phyloP scores from a whole-genome alignment of 2,888 invertebrate genomes.

The Mimumesa dahlbomi region DNA sequence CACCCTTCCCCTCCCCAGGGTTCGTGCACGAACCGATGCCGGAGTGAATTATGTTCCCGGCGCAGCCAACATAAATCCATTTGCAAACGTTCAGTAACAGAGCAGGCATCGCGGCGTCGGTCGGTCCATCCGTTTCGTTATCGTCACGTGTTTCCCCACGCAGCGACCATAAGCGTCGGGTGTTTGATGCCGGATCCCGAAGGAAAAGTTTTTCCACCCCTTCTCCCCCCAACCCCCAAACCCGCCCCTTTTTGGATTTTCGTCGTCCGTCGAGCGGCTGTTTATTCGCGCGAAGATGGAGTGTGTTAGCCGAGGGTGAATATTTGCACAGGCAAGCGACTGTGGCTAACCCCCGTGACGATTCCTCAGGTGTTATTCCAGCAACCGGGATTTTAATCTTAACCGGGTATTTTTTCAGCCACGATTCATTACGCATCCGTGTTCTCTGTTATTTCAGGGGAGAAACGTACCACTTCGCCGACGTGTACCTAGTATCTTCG shows the following conservation, averaged over 20 bases:
- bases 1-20: too few relatives aligned
- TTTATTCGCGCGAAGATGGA: not conserved
- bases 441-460: too few relatives aligned
- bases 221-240: too few relatives aligned
- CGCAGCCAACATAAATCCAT: conserved; percentile 67
- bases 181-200: not conserved
- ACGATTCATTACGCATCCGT: too few relatives aligned
- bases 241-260: too few relatives aligned
- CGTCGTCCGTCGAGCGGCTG: not conserved
- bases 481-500: too few relatives aligned
- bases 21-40: conserved; percentile 12
- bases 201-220: too few relatives aligned
- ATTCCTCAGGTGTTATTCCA: too few relatives aligned
- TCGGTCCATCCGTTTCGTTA: conserved; percentile 12
- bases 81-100: conserved; percentile 63
- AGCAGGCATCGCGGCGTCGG: conserved; percentile 33
- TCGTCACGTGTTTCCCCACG: conserved; percentile 1
- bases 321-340: not conserved
- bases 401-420: too few relatives aligned
- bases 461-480: too few relatives aligned
- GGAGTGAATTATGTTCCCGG: conserved; percentile 65
- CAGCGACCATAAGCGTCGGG: not conserved
- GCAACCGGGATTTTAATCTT: too few relatives aligned
- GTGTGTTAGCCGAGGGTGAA: not conserved
- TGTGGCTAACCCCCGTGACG: too few relatives aligned